A percentile compares a stretch with the other conserved stretches of the same genome.
Evolutionary conservation across 92 coral and sea anemone species (phyloP).

Genomic region (Pocillopora meandrina): DNA sequence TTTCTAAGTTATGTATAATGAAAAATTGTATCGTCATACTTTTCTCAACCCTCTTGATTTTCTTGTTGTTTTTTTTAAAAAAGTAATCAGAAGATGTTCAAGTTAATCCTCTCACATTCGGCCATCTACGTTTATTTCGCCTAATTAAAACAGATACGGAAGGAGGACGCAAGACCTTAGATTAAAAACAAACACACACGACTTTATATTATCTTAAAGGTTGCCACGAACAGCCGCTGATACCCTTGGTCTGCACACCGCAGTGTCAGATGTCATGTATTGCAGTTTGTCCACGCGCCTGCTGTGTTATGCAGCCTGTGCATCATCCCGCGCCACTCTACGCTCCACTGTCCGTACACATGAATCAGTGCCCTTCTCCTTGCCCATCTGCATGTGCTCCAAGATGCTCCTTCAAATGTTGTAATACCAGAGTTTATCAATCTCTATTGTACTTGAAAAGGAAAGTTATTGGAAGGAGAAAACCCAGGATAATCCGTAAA

Average conservation of each 20-base stretch:
- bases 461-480: constrained; percentile 7
- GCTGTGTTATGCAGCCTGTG: constrained; percentile 7
- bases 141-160: not conserved
- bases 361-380: not conserved
- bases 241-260: not conserved
- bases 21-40: too few species aligned
- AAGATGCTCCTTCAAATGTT: constrained; percentile 18
- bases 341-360: not conserved
- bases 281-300: constrained; percentile 13
- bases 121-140: too few species aligned
- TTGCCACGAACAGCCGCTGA: not conserved
- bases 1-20: too few species aligned
- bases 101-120: too few species aligned
- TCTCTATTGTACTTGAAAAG: not conserved
- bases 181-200: not conserved
- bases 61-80: too few species aligned
- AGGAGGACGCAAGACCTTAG: not conserved
- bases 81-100: too few species aligned
- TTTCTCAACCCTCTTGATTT: too few species aligned
- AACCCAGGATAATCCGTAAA: not conserved
- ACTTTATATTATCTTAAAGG: not conserved
- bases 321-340: not conserved
- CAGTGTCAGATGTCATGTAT: constrained; percentile 20
- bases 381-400: constrained; percentile 29
- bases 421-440: not conserved